These are phyloP conservation scores for Sylvicapra grimmia DNA, from an alignment of 2,113 vertebrate genomes.

Conservation along the genomic window DNA sequence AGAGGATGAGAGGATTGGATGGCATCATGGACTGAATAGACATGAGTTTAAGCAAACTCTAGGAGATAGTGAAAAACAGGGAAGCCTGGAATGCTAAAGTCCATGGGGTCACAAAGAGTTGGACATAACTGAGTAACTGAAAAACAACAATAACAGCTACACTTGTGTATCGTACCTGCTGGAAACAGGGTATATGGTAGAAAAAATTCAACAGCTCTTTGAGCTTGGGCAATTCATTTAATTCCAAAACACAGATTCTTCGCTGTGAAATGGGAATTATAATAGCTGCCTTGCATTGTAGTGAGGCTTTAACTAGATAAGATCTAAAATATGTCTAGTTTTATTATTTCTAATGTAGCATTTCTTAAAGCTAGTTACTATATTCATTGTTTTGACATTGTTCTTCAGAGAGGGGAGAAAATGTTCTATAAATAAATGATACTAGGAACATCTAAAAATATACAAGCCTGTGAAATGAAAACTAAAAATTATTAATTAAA, in stretches of 20 bases:
- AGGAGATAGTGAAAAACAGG: not conserved
- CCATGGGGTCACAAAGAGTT: not conserved
- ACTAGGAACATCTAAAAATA: not conserved
- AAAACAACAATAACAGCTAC: not conserved
- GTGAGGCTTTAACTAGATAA: not conserved
- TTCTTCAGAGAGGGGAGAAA: fast-evolving
- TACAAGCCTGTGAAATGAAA: not conserved
- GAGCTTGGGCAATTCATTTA: not conserved
- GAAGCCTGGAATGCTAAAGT: not conserved
- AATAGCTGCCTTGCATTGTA: not conserved
- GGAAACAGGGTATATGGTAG: not conserved
- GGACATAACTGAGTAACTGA: not conserved
- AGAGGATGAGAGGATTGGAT: not conserved
- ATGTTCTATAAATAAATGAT: not conserved
- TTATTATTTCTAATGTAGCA: not conserved
- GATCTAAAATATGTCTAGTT: not conserved
- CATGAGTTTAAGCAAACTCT: not conserved
- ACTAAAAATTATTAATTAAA: not conserved
- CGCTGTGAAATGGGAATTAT: not conserved
- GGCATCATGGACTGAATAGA: not conserved
- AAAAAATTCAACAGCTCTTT: not conserved
- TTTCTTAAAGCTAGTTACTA: not conserved
- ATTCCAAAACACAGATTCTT: not conserved
- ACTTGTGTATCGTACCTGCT: not conserved
- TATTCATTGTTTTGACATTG: not conserved